Evolutionary conservation across 2,888 invertebrate genomes (phyloP).

Genomic region (Caradrina clavipalpis): DNA sequence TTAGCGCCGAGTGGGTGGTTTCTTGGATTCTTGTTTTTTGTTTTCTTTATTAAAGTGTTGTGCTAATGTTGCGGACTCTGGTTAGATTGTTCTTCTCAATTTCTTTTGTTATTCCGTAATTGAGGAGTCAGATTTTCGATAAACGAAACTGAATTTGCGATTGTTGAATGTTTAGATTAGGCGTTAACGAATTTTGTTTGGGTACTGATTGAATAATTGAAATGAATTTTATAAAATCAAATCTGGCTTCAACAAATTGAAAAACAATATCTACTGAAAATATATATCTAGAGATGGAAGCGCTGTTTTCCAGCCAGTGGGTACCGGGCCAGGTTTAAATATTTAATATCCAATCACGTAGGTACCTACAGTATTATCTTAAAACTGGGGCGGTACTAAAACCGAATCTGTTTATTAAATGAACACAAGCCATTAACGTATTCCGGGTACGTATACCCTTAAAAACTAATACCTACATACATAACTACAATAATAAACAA

Average conservation of each 20-base stretch:
- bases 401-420: constrained; percentile 49
- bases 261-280: constrained; percentile 13
- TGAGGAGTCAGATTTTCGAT: constrained; percentile 22
- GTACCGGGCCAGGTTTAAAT: constrained; percentile 19
- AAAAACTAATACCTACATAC: constrained; percentile 51
- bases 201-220: constrained; percentile 10
- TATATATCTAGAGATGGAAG: constrained; percentile 2
- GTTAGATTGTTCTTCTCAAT: constrained; percentile 27
- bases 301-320: background rate
- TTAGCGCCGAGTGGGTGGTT: constrained; percentile 42
- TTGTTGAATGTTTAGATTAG: constrained; percentile 31
- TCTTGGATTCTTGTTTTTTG: constrained; percentile 51
- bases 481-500: constrained; percentile 45
- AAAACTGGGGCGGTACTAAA: constrained; percentile 18
- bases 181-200: constrained; percentile 8
- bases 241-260: constrained; percentile 4
- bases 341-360: constrained; percentile 40
- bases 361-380: constrained; percentile 20
- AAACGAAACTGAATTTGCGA: constrained; percentile 22
- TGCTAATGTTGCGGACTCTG: constrained; percentile 26
- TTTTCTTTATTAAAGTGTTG: constrained; percentile 49
- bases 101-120: constrained; percentile 43
- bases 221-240: constrained; percentile 32
- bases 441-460: constrained; percentile 24
- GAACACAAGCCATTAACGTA: constrained; percentile 25